These are phyloP conservation scores for Apodemia hepburni DNA, from an alignment of 2,888 invertebrate species.

Conservation along the genomic window DNA sequence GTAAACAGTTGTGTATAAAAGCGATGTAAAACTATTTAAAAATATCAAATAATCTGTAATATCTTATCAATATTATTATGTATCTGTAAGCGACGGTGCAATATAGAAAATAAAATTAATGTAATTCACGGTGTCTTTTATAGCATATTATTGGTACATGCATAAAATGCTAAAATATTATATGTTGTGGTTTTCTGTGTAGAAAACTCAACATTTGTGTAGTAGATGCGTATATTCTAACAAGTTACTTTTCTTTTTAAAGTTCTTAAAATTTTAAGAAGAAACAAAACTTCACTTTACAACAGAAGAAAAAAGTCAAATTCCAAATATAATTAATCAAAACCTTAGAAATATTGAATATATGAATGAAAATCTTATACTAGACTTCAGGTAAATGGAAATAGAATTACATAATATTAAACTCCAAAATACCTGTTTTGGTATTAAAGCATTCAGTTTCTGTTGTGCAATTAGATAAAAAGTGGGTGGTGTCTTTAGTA, in stretches of 20 bases:
- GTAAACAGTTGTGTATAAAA: slow-evolving; percentile 23
- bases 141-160: too few species aligned
- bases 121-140: background rate
- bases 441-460: slow-evolving; percentile 75
- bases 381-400: slow-evolving; percentile 49
- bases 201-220: background rate
- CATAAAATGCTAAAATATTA: too few species aligned
- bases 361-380: slow-evolving; percentile 48
- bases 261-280: too few species aligned
- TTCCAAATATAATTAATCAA: background rate
- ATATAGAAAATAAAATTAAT: slow-evolving; percentile 14
- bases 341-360: background rate
- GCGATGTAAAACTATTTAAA: slow-evolving; percentile 22
- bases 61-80: slow-evolving; percentile 15
- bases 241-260: too few species aligned
- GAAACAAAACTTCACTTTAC: too few species aligned
- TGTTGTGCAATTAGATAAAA: slow-evolving; percentile 57
- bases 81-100: slow-evolving; percentile 20
- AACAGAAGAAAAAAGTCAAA: too few species aligned
- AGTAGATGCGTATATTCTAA: background rate
- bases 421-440: slow-evolving; percentile 77
- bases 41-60: slow-evolving; percentile 21
- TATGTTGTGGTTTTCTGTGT: too few species aligned
- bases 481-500: slow-evolving; percentile 30
- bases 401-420: slow-evolving; percentile 53